Conservation (phyloP, 2,113 vertebrate species). For the Petaurus breviceps region DNA sequence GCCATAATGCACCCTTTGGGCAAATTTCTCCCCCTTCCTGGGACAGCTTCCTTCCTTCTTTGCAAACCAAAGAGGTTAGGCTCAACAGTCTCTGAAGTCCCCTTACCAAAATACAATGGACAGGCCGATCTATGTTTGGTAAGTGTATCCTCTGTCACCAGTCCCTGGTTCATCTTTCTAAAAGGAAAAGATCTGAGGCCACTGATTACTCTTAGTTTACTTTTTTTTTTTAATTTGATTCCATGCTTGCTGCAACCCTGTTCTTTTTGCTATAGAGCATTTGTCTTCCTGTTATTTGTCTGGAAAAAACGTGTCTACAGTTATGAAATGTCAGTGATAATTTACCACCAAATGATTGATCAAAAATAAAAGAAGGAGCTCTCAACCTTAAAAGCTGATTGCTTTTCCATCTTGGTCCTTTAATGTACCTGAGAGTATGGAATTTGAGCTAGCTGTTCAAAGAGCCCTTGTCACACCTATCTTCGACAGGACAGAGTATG, state of each 20-base stretch:
- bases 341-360: constrained; percentile 39
- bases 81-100: background rate
- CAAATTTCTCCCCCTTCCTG: background rate
- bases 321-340: constrained; percentile 14
- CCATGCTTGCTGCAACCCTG: background rate
- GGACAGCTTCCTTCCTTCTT: background rate
- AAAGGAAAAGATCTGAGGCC: background rate
- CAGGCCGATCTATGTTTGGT: background rate
- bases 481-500: background rate
- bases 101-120: background rate
- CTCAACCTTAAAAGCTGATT: constrained; percentile 43
- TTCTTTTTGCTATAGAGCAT: background rate
- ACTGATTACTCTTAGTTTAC: background rate
- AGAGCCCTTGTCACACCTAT: background rate
- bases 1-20: background rate
- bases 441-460: constrained; percentile 17
- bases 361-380: constrained; percentile 33
- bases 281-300: background rate
- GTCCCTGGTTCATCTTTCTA: background rate
- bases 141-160: background rate
- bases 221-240: background rate
- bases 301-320: background rate
- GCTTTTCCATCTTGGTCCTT: constrained; percentile 38
- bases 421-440: background rate
- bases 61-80: no score